A percentile compares a stretch with the other conserved stretches of the same genome.
phyloP scores from a whole-genome alignment of 2,797 vertebrate species.

The Phoxinus dragarum region DNA sequence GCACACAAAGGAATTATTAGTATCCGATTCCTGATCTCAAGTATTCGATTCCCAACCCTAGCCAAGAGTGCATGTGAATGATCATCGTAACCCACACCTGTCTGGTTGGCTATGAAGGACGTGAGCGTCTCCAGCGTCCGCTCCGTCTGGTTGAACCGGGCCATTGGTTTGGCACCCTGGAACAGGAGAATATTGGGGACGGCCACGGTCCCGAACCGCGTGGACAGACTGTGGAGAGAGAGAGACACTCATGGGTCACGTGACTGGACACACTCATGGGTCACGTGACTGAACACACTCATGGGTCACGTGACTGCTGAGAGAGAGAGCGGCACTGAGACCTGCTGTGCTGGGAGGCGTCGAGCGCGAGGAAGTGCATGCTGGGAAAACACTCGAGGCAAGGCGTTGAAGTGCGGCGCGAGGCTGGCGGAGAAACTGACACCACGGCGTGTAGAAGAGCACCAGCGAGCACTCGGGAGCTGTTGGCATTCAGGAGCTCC shows the following conservation, averaged over 20 bases:
- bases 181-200: slow-evolving; percentile 98
- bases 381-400: slow-evolving; percentile 91
- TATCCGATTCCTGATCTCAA: too few species aligned
- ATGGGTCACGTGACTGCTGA: too few species aligned
- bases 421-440: slow-evolving; percentile 94
- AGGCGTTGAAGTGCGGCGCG: slow-evolving; percentile 94
- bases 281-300: too few species aligned
- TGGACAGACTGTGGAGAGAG: slow-evolving; percentile 86
- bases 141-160: slow-evolving; percentile 97
- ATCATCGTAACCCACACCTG: slow-evolving; percentile 76
- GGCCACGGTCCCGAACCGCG: slow-evolving; percentile 95
- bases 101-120: slow-evolving; percentile 94
- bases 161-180: slow-evolving; percentile 98
- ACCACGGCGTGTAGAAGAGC: slow-evolving; percentile 95
- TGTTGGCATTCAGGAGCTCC: slow-evolving; percentile 92
- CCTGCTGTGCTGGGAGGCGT: slow-evolving; percentile 98
- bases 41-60: too few species aligned
- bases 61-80: fast-evolving
- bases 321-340: slow-evolving; percentile 60
- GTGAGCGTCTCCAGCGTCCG: slow-evolving; percentile 88
- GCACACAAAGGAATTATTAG: too few species aligned
- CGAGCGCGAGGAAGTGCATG: slow-evolving; percentile 92
- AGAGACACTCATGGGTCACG: background rate
- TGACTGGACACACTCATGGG: too few species aligned
- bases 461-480: slow-evolving; percentile 92